A percentile compares a stretch with the other conserved stretches of the same genome.
phyloP scores from a whole-genome alignment of 92 coral and sea anemone species.

The Phenganax subtilis region DNA sequence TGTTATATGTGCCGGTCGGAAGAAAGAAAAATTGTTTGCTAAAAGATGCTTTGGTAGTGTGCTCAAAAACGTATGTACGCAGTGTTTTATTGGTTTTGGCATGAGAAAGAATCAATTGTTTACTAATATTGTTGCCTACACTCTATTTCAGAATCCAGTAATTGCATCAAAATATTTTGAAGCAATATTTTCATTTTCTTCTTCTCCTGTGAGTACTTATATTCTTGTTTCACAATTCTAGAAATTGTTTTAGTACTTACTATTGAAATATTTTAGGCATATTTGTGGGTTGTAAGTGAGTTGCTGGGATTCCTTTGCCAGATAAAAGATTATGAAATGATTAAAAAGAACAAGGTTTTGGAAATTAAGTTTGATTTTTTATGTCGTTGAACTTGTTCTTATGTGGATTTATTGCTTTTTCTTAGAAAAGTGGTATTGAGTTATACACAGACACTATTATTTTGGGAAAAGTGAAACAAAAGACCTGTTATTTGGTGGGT shows the following conservation, averaged over 20 bases:
- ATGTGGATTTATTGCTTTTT: background rate
- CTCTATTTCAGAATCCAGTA: conserved; percentile 64
- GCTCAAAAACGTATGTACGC: conserved; percentile 1
- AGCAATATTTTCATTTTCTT: conserved; percentile 55
- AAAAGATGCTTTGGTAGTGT: background rate
- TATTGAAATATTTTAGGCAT: conserved; percentile 39
- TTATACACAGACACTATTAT: conserved; percentile 69
- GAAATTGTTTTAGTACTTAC: background rate
- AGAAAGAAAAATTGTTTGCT: background rate
- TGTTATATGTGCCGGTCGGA: background rate
- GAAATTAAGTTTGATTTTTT: background rate
- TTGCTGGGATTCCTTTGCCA: conserved; percentile 68
- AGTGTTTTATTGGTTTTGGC: background rate
- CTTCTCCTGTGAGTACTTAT: conserved; percentile 54
- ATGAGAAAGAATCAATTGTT: background rate
- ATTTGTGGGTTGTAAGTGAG: conserved; percentile 64
- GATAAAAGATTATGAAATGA: conserved; percentile 60
- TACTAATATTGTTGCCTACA: too few species aligned
- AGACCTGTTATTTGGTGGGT: conserved; percentile 67
- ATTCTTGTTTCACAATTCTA: background rate
- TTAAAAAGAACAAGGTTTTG: conserved; percentile 62
- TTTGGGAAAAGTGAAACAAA: conserved; percentile 60
- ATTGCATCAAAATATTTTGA: conserved; percentile 66
- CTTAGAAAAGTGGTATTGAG: conserved; percentile 72
- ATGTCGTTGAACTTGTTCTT: background rate